These are phyloP conservation scores for Drosophila cracens DNA, from an alignment of 2,888 invertebrate genomes.

Conservation along the genomic window DNA sequence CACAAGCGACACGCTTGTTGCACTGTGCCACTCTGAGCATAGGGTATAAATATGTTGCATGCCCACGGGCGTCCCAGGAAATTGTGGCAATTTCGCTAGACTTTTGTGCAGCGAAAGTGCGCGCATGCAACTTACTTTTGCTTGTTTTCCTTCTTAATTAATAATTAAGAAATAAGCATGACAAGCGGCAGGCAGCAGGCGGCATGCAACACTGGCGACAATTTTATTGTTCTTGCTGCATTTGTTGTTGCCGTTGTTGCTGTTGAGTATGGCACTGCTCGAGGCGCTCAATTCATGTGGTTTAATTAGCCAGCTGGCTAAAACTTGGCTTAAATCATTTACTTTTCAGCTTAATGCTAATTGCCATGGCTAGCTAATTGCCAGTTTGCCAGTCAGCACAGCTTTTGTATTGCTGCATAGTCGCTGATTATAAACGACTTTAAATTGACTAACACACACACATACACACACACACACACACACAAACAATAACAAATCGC, in stretches of 20 bases:
- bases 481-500: slow-evolving; percentile 26
- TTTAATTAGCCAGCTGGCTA: slow-evolving; percentile 62
- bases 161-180: slow-evolving; percentile 78
- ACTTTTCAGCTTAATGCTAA: slow-evolving; percentile 47
- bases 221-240: slow-evolving; percentile 35
- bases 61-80: slow-evolving; percentile 67
- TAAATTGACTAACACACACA: background rate
- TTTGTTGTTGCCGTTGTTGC: slow-evolving; percentile 23
- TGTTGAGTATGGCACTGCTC: slow-evolving; percentile 65
- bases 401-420: slow-evolving; percentile 8
- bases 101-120: slow-evolving; percentile 67
- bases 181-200: slow-evolving; percentile 38
- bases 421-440: slow-evolving; percentile 12
- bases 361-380: slow-evolving; percentile 66
- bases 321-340: slow-evolving; percentile 52
- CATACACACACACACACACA: background rate
- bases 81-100: slow-evolving; percentile 72
- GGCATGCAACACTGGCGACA: slow-evolving; percentile 21
- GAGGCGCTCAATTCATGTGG: slow-evolving; percentile 64
- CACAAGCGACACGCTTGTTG: background rate
- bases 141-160: slow-evolving; percentile 80
- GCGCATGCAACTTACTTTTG: slow-evolving; percentile 72
- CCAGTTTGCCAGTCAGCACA: slow-evolving; percentile 33
- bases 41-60: slow-evolving; percentile 42
- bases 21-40: background rate